Conservation (phyloP, 2,113 vertebrate genomes). For the Leptocoma aspasia region DNA sequence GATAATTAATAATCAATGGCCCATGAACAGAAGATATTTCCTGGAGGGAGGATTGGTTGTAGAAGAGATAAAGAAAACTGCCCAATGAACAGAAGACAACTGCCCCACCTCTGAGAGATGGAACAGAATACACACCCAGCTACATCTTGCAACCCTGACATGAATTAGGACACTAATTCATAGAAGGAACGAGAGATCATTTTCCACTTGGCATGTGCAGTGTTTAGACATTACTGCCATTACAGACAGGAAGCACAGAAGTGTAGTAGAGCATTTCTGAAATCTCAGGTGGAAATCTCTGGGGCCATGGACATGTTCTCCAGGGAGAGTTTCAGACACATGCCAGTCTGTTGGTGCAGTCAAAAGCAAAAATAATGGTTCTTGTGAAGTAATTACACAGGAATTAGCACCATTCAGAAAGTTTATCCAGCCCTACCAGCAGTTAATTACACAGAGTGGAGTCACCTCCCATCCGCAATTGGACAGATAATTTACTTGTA, state of each 20-base stretch:
- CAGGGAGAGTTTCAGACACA: background rate
- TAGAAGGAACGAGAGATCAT: background rate
- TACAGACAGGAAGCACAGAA: background rate
- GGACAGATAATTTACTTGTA: background rate
- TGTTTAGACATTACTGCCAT: background rate
- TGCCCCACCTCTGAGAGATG: too few relatives aligned
- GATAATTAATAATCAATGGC: too few relatives aligned
- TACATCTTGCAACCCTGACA: too few relatives aligned
- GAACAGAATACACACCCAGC: too few relatives aligned
- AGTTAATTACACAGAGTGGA: background rate
- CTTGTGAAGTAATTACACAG: background rate
- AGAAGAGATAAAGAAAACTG: too few relatives aligned
- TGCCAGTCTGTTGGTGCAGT: background rate
- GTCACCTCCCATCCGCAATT: background rate
- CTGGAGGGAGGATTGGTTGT: too few relatives aligned
- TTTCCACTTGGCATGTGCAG: background rate
- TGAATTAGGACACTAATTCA: background rate
- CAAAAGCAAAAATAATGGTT: background rate
- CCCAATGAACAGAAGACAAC: too few relatives aligned
- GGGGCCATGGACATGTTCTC: background rate
- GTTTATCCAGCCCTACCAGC: background rate
- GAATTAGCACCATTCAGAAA: background rate
- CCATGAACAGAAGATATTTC: too few relatives aligned
- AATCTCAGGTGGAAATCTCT: background rate
- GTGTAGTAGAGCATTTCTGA: background rate